phyloP scores from a whole-genome alignment of 2,797 vertebrate genomes.

The Yasuhikotakia modesta region DNA sequence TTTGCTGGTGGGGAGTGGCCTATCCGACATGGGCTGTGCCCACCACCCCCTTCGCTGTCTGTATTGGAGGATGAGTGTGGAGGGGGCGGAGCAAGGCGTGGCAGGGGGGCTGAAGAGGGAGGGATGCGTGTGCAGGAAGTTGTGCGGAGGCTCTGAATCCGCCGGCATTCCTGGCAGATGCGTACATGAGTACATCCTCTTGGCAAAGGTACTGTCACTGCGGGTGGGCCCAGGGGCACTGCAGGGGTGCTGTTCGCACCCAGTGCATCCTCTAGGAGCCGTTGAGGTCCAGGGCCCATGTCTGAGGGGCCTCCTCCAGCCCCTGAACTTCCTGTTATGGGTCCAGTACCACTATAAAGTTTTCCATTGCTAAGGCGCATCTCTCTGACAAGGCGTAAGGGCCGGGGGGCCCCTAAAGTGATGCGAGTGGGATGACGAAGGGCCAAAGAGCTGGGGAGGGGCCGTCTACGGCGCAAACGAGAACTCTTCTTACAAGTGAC shows the following conservation, averaged over 20 bases:
- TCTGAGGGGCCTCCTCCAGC: conserved; percentile 61
- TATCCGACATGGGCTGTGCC: conserved; percentile 70
- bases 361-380: conserved; percentile 90
- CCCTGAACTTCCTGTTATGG: conserved; percentile 67
- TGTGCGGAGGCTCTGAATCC: conserved; percentile 83
- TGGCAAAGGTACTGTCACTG: conserved; percentile 71
- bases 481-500: conserved; percentile 89
- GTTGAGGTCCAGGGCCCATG: conserved; percentile 76
- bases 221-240: conserved; percentile 50
- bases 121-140: conserved; percentile 66
- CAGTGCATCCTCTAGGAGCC: conserved; percentile 74
- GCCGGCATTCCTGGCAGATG: conserved; percentile 90
- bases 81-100: conserved; percentile 71
- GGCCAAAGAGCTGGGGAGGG: conserved; percentile 70
- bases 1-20: conserved; percentile 63
- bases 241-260: conserved; percentile 66
- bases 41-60: conserved; percentile 72
- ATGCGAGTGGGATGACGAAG: conserved; percentile 76
- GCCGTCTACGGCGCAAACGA: conserved; percentile 80
- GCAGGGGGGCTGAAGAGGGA: conserved; percentile 64
- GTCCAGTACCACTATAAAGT: conserved; percentile 83
- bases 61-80: conserved; percentile 73
- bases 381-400: conserved; percentile 82
- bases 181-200: conserved; percentile 85
- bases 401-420: conserved; percentile 75